Base-by-base conservation (phyloP, 2,797 vertebrate species). In the Gobio occitaniae region DNA sequence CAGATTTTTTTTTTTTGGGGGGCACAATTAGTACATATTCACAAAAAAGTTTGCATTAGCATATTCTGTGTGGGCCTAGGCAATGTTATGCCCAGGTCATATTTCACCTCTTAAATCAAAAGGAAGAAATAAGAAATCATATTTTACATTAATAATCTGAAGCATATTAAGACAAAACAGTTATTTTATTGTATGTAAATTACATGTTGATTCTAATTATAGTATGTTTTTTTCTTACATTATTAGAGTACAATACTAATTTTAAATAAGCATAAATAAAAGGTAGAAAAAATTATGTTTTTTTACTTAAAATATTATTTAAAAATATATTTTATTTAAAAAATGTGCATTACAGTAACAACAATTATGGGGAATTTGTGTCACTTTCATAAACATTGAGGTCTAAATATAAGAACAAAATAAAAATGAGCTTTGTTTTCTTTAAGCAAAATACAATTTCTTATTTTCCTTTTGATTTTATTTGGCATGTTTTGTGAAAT, bases 71-170 rank as follows among this genome's bases (percentile, higher is more conserved):
- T 54, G 71, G 71, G 47, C 4, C 29, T 50, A 76, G 36, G 13
- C 36, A 77, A 25, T 21, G 72, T 10, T 21, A 63, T 47, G 4
- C 63, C n/a, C 76, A 47, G n/a, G 19, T 77, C 19, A 77, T 41
- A 15, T 59, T 76, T 76, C 32, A 76, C 32, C 19, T n/a, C 19
- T n/a, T 16, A 76, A 76, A 41, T 76, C 52, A 41, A 76, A 59
- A 41, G 52, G 3, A 56, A 59, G n/a, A 32, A 76, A 50, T 5
- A 41, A 38, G 10, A 76, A 76, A 59, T 21, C 3, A 38, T 41
- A n/a, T 77, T 41, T 56, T 59, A 36, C 32, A 76, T 15, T 6
- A 56, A 38, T 19, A 56, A 56, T 38, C 36, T 21, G 0, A 76
- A 38, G 6, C 6, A 29, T 29, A 25, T n/a, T 47, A 47, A 44